Evolutionary conservation across 2,888 invertebrate genomes (phyloP), one percentile per base, ranked within the genome.

Genomic region (Torymus auratus): DNA sequence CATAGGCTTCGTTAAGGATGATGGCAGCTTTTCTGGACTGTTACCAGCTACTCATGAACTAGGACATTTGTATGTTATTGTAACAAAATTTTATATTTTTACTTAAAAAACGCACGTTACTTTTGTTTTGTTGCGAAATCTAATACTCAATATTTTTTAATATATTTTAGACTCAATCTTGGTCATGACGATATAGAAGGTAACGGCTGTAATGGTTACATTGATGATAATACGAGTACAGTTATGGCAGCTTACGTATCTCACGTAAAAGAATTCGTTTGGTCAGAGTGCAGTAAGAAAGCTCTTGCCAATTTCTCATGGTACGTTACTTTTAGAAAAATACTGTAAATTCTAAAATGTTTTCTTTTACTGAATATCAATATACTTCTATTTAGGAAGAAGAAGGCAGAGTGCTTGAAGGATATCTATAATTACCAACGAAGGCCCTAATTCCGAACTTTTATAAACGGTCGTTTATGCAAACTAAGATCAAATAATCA

Each of bases 1-100:
- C n/a, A 61, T 53, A 53, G 52, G 23, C n/a, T 61, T 88, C 14
- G 80, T 88, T 15, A 87, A 89, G 67, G 89, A 89, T 71, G 86
- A 89, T 74, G 89, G 88, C 70, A 88, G 87, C 20, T 89, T 84
- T 81, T 85, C 85, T 65, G 88, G 86, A 2, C 85, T 89, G 55
- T 84, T 88, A 72, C 84, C 86, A 7, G 83, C 87, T 4, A 85
- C 87, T 78, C 88, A 89, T 72, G 88, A 88, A 84, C 64, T 89
- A 20, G 88, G 87, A 88, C 67, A 89, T 81, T 82, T 89, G 88
- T 88, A 83, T 85, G 87, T 84, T 41, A 7, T 41, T 1, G 41
- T 41, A 41, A 41, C 41, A 41, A 41, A 7, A 41, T 41, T 41
- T 41, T 7, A 41, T 41, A 7, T 7, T 41, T 7, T 7, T 1